Evolutionary conservation across 1,140 invertebrate species (phyloP).

Genomic region (Stenopsyche tienmushanensis): DNA sequence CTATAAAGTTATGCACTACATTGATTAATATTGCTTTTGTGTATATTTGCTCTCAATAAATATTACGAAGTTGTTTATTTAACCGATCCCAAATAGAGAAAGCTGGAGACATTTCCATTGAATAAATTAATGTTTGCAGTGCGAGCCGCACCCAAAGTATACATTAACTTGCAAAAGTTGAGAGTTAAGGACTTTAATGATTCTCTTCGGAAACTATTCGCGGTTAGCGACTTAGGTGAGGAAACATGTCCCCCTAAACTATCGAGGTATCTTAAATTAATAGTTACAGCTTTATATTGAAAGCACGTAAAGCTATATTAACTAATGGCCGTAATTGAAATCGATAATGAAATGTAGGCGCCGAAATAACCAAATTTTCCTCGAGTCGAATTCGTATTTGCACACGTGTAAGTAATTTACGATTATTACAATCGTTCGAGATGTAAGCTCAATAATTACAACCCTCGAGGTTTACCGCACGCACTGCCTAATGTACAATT

Average conservation of each 20-base stretch:
- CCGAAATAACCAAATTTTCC: no score
- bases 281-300: not conserved
- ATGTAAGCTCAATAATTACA: no score
- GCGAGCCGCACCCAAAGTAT: constrained; percentile 12
- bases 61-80: no score
- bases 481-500: no score
- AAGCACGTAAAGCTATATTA: constrained; percentile 1
- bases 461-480: no score
- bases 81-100: not conserved
- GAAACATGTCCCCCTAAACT: constrained; percentile 16
- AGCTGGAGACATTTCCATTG: not conserved
- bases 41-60: no score
- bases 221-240: constrained; percentile 16
- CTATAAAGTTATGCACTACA: no score
- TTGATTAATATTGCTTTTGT: no score
- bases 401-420: no score
- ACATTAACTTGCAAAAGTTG: constrained; percentile 6
- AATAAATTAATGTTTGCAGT: no score
- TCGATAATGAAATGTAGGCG: not conserved
- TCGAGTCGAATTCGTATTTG: no score
- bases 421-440: no score
- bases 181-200: constrained; percentile 20
- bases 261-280: constrained; percentile 16
- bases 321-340: not conserved
- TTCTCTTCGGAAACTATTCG: constrained; percentile 22